These are phyloP conservation scores for Gerris buenoi DNA, from an alignment of 1,140 invertebrate genomes.

Conservation along the genomic window DNA sequence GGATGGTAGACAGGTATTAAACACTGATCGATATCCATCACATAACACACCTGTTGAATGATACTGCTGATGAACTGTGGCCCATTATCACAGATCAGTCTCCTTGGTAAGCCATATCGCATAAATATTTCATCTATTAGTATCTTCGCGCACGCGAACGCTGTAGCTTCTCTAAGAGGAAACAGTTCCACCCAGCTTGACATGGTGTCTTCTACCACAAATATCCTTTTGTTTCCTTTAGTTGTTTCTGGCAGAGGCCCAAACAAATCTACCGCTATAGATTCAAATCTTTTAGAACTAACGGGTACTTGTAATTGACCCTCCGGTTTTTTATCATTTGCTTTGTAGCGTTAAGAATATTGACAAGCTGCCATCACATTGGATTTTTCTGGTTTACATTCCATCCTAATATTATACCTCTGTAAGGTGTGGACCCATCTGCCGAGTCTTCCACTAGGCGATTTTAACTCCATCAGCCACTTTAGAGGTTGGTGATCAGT, in stretches of 20 bases:
- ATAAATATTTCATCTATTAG: background rate
- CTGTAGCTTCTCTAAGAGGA: background rate
- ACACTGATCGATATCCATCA: no score
- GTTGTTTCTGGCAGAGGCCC: background rate
- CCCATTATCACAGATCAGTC: background rate
- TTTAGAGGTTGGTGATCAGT: background rate
- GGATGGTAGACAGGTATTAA: no score
- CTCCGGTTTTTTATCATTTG: background rate
- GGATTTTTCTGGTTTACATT: background rate
- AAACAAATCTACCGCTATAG: background rate
- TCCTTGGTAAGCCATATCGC: background rate
- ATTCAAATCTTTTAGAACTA: background rate
- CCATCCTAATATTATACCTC: background rate
- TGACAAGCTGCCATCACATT: background rate
- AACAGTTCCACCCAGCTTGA: background rate
- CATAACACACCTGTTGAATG: background rate
- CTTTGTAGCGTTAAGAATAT: background rate
- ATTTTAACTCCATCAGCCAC: background rate
- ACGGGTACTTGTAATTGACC: background rate
- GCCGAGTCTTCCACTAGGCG: background rate
- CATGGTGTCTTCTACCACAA: background rate
- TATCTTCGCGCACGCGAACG: background rate
- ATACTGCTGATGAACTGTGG: background rate
- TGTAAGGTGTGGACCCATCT: background rate
- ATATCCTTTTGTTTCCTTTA: background rate